These are phyloP conservation scores for Aplodontia rufa DNA, from an alignment of 2,113 vertebrate species.

Conservation along the genomic window DNA sequence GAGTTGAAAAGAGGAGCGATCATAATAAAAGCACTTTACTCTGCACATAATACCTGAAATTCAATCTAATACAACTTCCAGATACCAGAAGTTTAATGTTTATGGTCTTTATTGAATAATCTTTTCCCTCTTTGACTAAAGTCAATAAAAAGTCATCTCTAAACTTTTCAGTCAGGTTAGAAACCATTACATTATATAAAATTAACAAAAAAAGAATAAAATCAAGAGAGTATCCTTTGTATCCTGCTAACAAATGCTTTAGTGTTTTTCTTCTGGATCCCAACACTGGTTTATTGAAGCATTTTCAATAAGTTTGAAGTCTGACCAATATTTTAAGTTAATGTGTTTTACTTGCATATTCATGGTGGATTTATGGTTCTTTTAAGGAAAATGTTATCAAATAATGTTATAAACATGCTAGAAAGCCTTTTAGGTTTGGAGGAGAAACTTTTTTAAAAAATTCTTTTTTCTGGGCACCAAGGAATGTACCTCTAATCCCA, in stretches of 20 bases:
- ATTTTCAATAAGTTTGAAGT: conserved; percentile 67
- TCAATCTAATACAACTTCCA: conserved; percentile 76
- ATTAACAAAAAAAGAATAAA: conserved; percentile 77
- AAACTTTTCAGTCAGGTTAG: conserved; percentile 71
- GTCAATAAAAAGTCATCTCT: conserved; percentile 74
- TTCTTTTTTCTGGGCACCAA: not conserved
- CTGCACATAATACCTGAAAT: conserved; percentile 75
- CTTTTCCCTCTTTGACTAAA: conserved; percentile 70
- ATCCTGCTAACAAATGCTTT: conserved; percentile 19
- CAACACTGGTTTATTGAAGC: conserved; percentile 67
- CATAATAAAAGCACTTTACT: conserved; percentile 78
- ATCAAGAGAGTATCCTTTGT: conserved; percentile 61
- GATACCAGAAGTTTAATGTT: conserved; percentile 76
- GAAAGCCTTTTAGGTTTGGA: not conserved
- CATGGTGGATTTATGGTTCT: conserved; percentile 40
- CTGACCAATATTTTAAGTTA: conserved; percentile 61
- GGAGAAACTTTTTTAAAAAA: not conserved
- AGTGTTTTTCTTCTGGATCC: conserved; percentile 27
- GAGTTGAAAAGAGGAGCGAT: conserved; percentile 70
- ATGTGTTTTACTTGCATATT: conserved; percentile 34
- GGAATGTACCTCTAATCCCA: no score
- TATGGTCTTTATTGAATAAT: conserved; percentile 74
- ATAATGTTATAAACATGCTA: not conserved
- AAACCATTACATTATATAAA: conserved; percentile 80
- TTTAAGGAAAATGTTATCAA: conserved; percentile 28